Conservation (phyloP, 2,797 vertebrate species). For the Sarcophilus harrisii region DNA sequence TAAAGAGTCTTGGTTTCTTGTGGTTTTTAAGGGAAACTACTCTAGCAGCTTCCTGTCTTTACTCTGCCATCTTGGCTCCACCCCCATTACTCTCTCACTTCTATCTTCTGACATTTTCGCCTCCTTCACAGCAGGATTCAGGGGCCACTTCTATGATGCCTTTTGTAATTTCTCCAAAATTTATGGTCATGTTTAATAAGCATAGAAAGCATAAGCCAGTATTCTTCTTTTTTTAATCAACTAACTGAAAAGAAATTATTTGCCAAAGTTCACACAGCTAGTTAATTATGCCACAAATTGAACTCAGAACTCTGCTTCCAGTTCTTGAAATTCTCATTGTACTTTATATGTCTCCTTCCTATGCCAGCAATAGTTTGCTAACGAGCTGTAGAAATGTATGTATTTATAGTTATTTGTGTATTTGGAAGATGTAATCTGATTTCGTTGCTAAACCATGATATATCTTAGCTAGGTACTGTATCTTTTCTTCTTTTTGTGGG, state of each 20-base stretch:
- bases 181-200: not conserved
- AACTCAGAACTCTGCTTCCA: not conserved
- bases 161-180: not conserved
- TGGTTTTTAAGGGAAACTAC: no score
- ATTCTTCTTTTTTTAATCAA: not conserved
- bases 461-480: not conserved
- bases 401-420: not conserved
- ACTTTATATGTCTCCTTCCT: not conserved
- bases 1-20: no score
- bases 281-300: not conserved
- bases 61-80: no score
- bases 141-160: not conserved
- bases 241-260: not conserved
- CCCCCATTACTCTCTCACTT: not conserved
- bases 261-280: not conserved
- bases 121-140: not conserved
- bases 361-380: not conserved
- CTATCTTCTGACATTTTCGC: not conserved
- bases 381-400: not conserved
- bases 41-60: no score
- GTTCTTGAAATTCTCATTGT: not conserved
- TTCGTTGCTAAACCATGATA: not conserved
- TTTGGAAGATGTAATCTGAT: not conserved
- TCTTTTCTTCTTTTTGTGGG: not conserved
- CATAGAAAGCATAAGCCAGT: not conserved